Evolutionary conservation across 2,113 vertebrate genomes (phyloP), one percentile per base, ranked within the genome.

Genomic region (Galemys pyrenaicus): DNA sequence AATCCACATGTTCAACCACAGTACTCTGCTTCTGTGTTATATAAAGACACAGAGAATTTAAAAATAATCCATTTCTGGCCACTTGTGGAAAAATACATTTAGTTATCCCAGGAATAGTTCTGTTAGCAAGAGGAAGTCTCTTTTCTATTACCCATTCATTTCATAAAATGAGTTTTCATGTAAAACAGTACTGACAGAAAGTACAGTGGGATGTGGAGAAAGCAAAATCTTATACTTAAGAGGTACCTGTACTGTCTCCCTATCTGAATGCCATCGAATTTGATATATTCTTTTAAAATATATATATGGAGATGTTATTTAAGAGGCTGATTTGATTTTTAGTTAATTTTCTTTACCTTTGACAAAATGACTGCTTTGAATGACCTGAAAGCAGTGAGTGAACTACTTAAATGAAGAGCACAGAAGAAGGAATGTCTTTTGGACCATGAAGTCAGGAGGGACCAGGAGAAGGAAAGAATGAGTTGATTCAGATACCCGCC

Each of bases 21-120:
- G 0, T 7, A 17, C 54, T 91, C 65, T 89, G 86, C 70, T 65
- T 77, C 75, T 64, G 30, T 0, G 22, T 68, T 93, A 92, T 73
- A 87, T 94, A 92, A 94, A 95, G 93, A 68, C 35, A 60, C 19
- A 46, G 65, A 41, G 44, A 83, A 67, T 96, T 95, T 44, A 65
- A 87, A 96, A 95, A 96, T 91, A 84, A 90, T 83, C 64, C 71
- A 60, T 85, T 95, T 92, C 67, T 85, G 80, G 24, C 35, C 41
- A 39, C 65, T 54, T 73, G 51, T 87, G 71, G 87, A 94, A 96
- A 91, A 91, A 83, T 77, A 87, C 60, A 62, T 93, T 95, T 54
- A 35, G 20, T 86, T 93, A 87, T 62, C 74, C 90, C 64, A 89
- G 62, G 30, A 95, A 56, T 89, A 91, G 87, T 87, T 95, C 71